Evolutionary conservation across 2,797 vertebrate genomes (phyloP).

Genomic region (Lepilemur ruficaudatus): DNA sequence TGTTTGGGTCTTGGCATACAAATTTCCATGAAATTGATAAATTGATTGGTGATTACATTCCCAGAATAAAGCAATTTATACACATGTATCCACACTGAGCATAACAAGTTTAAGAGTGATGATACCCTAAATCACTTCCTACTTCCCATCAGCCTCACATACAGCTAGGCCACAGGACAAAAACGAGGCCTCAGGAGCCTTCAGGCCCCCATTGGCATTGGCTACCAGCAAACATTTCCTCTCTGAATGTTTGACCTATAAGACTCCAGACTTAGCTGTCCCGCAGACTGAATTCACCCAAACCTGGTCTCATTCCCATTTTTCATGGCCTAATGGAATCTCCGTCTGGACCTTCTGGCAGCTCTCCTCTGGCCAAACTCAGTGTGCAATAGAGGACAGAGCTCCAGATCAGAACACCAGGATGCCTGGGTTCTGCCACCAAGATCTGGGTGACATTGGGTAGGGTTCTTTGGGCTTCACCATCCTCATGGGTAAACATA

Average conservation of each 20-base stretch:
- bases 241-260: not conserved
- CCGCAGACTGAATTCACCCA: not conserved
- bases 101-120: not conserved
- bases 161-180: not conserved
- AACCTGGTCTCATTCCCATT: not conserved
- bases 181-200: not conserved
- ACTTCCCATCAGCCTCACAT: not conserved
- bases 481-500: not conserved
- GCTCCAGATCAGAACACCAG: not conserved
- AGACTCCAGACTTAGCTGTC: slow-evolving; percentile 16
- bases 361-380: not conserved
- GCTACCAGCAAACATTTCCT: not conserved
- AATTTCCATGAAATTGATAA: not conserved
- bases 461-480: not conserved
- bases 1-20: not conserved
- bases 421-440: not conserved
- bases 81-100: not conserved
- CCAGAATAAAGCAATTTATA: not conserved
- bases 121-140: not conserved
- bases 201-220: not conserved
- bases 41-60: not conserved
- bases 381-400: not conserved
- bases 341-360: slow-evolving; percentile 11
- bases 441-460: not conserved
- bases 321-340: slow-evolving; percentile 18